phyloP scores from a whole-genome alignment of 2,888 invertebrate species.

The Oligia fasciuncula region DNA sequence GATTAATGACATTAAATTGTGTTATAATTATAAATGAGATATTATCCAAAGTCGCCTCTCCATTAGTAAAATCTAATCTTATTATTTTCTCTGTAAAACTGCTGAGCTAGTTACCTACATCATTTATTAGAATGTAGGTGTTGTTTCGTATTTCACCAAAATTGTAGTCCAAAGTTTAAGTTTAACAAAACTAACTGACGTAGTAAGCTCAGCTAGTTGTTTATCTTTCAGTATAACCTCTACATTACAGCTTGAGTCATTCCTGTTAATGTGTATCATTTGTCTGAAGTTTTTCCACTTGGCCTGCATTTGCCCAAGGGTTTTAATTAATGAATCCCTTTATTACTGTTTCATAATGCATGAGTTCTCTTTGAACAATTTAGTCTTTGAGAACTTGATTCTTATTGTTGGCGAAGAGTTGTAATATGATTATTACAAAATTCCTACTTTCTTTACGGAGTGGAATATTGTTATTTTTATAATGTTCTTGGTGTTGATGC shows the following conservation, averaged over 20 bases:
- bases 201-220: slow-evolving; percentile 20
- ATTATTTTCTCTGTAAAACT: background rate
- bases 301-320: slow-evolving; percentile 61
- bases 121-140: background rate
- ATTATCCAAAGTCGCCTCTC: background rate
- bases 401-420: slow-evolving; percentile 9
- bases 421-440: background rate
- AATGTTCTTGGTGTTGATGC: background rate
- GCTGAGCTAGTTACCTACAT: background rate
- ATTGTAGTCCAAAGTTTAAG: slow-evolving; percentile 11
- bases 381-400: slow-evolving; percentile 30
- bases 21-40: background rate
- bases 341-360: slow-evolving; percentile 59
- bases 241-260: slow-evolving; percentile 39
- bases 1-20: slow-evolving; percentile 13
- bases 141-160: background rate
- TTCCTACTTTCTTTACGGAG: background rate
- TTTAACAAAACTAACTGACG: background rate
- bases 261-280: slow-evolving; percentile 69
- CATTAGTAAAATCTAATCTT: background rate
- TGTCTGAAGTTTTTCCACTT: slow-evolving; percentile 73
- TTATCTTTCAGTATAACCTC: slow-evolving; percentile 30
- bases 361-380: slow-evolving; percentile 45
- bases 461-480: background rate
- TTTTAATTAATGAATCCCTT: slow-evolving; percentile 69